Evolutionary conservation across 2,797 vertebrate species (phyloP).

Genomic region (Etheostoma perlongum): DNA sequence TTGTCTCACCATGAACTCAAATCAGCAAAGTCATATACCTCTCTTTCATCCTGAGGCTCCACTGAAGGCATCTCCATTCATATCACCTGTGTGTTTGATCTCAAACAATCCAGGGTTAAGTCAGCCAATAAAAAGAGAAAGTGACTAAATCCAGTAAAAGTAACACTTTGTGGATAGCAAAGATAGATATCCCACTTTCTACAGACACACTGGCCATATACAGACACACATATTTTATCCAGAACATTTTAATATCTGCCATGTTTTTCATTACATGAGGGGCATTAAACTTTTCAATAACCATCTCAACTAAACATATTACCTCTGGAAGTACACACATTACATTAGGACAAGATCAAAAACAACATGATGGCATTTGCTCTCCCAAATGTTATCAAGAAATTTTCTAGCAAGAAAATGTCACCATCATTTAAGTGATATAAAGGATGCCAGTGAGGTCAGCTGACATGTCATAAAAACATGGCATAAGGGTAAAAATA

Average conservation of each 20-base stretch:
- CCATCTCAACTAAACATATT: too few species aligned
- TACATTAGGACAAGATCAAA: background rate
- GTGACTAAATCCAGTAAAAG: background rate
- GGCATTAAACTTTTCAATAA: too few species aligned
- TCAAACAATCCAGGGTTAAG: constrained; percentile 2
- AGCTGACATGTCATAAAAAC: too few species aligned
- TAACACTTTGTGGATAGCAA: too few species aligned
- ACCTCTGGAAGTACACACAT: background rate
- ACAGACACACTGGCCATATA: background rate
- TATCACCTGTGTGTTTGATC: background rate
- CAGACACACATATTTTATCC: background rate
- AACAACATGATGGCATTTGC: too few species aligned
- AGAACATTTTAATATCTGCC: constrained; percentile 23
- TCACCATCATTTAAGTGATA: too few species aligned
- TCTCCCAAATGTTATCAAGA: too few species aligned
- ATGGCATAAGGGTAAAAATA: too few species aligned
- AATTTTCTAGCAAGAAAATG: too few species aligned
- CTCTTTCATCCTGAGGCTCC: constrained; percentile 10
- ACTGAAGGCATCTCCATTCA: background rate
- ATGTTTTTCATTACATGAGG: background rate
- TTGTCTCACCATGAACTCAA: constrained; percentile 29
- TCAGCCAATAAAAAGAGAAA: background rate
- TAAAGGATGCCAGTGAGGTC: too few species aligned
- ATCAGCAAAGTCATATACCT: constrained; percentile 35
- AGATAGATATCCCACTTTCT: background rate